Base-by-base conservation (phyloP, 2,113 vertebrate genomes). In the Spilogale gracilis region DNA sequence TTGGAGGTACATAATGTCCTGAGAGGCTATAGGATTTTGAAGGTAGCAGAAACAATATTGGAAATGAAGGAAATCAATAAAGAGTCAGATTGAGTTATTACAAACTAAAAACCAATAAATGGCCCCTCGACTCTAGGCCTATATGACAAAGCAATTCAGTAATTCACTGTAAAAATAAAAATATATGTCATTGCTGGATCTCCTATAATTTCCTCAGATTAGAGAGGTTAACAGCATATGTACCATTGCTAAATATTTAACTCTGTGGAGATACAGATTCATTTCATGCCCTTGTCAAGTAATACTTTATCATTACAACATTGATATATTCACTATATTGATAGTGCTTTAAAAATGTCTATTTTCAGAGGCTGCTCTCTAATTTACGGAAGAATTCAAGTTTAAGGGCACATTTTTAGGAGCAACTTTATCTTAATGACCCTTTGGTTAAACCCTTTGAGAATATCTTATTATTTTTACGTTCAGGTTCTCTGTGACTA, bases 361-460 rank as follows among this genome's bases (percentile, higher is more conserved):
- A 32, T 83, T 93, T 87, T 76, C 65, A 79, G 4, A 27, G 74
- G 21, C 2, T 89, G 9, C 23, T 91, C 6, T 92, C 9, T 65
- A 84, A 76, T 73, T 79, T 84, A 83, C 16, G 80, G 32, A 38
- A 89, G 25, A 84, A 80, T 92, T 80, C 58, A 94, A 92, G 45
- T 69, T 94, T 45, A 92, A 76, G 50, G 52, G 5, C 45, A 92
- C 3, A 67, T 80, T 92, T 91, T 85, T 50, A 69, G 48, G 8
- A 60, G n/a, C 8, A 91, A 3, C 14, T 60, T 89, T 92, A 63
- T 76, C 30, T 86, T 95, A 84, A 89, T 60, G 38, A 95, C 54
- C 10, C 56, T 45, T 67, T 79, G 50, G 38, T 10, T 96, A 95
- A 20, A 30, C 50, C 78, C 43, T 85, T 91, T 83, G 25, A 60